These are phyloP conservation scores for Stenodera caucasica DNA, from an alignment of 2,888 invertebrate genomes.

Conservation along the genomic window DNA sequence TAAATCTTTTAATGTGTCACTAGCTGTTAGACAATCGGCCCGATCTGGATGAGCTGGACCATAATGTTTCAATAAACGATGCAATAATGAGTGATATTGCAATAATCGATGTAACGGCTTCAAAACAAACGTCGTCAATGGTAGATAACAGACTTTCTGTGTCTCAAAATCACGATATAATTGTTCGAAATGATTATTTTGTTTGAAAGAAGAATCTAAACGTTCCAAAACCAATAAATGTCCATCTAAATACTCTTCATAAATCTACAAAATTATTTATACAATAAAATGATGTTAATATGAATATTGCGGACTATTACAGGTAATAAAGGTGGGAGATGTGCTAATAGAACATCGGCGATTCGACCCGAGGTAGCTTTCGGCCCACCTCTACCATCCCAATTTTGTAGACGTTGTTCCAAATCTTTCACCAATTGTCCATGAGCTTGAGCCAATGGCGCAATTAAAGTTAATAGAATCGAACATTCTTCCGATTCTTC, in stretches of 20 bases:
- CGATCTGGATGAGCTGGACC: slow-evolving; percentile 70
- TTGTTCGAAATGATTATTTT: slow-evolving; percentile 69
- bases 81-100: slow-evolving; percentile 78
- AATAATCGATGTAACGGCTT: slow-evolving; percentile 83
- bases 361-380: slow-evolving; percentile 60
- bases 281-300: too few species aligned
- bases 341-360: slow-evolving; percentile 74
- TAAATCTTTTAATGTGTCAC: slow-evolving; percentile 61
- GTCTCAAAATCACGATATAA: slow-evolving; percentile 77
- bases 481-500: slow-evolving; percentile 65
- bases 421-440: slow-evolving; percentile 77
- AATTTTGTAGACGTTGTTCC: slow-evolving; percentile 72
- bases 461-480: slow-evolving; percentile 63
- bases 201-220: slow-evolving; percentile 76
- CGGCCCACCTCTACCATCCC: slow-evolving; percentile 66
- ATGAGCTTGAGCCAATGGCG: slow-evolving; percentile 81
- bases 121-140: slow-evolving; percentile 77
- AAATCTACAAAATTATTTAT: slow-evolving; percentile 58
- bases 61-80: slow-evolving; percentile 74
- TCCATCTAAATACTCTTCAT: slow-evolving; percentile 72
- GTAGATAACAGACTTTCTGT: slow-evolving; percentile 84
- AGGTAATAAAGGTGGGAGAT: slow-evolving; percentile 65
- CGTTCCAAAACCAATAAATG: slow-evolving; percentile 77
- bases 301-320: slow-evolving; percentile 51
- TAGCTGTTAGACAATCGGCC: slow-evolving; percentile 68